phyloP scores from a whole-genome alignment of 2,113 vertebrate species.

The Eulemur rufifrons region DNA sequence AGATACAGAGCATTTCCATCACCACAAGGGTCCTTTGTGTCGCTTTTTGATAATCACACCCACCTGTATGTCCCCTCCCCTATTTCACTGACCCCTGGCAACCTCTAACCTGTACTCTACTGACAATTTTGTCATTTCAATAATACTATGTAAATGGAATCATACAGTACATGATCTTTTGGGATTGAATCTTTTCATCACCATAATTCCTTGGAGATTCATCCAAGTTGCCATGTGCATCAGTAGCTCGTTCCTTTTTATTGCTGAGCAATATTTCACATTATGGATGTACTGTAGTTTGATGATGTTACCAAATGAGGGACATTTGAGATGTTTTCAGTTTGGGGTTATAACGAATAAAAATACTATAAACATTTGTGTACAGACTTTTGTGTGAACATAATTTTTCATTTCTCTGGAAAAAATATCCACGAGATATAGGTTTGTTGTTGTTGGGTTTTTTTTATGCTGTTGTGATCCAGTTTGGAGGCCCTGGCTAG shows the following conservation, averaged over 20 bases:
- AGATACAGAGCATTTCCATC: neutral
- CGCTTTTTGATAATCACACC: neutral
- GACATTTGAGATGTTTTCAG: neutral
- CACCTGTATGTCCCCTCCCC: neutral
- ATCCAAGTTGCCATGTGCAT: neutral
- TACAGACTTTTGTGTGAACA: neutral
- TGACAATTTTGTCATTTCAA: neutral
- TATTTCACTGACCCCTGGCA: neutral
- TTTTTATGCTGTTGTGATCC: neutral
- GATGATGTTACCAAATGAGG: neutral
- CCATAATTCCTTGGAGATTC: neutral
- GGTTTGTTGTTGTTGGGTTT: neutral
- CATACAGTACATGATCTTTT: neutral
- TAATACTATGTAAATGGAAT: neutral
- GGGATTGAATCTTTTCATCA: neutral
- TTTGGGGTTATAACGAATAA: neutral
- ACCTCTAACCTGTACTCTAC: neutral
- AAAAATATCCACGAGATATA: neutral
- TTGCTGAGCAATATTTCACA: neutral
- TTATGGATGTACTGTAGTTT: neutral
- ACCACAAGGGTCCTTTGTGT: fast-evolving
- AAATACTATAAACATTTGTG: neutral
- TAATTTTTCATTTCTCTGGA: neutral
- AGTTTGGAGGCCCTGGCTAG: neutral
- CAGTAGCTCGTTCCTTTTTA: neutral